Conservation (phyloP, 2,888 invertebrate species). For the Volucella inflata region DNA sequence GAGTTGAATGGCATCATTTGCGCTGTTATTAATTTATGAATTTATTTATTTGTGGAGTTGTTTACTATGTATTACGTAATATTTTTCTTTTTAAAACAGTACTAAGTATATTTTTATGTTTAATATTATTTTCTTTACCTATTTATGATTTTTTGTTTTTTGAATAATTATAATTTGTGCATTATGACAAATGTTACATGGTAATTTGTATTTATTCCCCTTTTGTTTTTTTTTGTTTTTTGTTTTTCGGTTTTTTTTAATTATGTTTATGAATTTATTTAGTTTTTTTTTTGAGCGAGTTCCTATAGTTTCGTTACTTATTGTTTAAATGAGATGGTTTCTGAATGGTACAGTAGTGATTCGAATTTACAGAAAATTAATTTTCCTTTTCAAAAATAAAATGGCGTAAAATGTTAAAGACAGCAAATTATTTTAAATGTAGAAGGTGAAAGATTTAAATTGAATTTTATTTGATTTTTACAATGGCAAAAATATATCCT, state of each 20-base stretch:
- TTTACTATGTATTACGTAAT: constrained; percentile 71
- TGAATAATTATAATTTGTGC: constrained; percentile 77
- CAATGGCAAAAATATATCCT: too few relatives aligned
- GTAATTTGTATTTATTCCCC: constrained; percentile 75
- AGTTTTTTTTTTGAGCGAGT: constrained; percentile 45
- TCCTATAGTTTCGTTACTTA: constrained; percentile 35
- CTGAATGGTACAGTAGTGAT: constrained; percentile 28
- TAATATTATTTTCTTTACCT: constrained; percentile 64
- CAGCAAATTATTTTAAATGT: background rate
- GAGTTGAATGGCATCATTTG: constrained; percentile 46
- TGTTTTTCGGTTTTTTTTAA: constrained; percentile 45
- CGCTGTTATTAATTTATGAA: constrained; percentile 25
- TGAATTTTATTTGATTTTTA: too few relatives aligned
- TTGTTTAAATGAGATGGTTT: constrained; percentile 41
- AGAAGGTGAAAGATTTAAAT: too few relatives aligned
- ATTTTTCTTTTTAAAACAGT: constrained; percentile 69
- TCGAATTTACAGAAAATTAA: background rate
- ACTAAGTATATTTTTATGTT: constrained; percentile 73
- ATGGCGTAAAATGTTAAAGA: background rate
- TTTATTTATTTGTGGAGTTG: constrained; percentile 37
- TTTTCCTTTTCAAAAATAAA: too few relatives aligned
- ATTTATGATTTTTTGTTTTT: constrained; percentile 57
- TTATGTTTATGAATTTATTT: constrained; percentile 41
- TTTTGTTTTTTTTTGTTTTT: constrained; percentile 50
- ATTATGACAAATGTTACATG: constrained; percentile 78